Conservation (phyloP, 2,113 vertebrate species). For the Tauraco erythrolophus region DNA sequence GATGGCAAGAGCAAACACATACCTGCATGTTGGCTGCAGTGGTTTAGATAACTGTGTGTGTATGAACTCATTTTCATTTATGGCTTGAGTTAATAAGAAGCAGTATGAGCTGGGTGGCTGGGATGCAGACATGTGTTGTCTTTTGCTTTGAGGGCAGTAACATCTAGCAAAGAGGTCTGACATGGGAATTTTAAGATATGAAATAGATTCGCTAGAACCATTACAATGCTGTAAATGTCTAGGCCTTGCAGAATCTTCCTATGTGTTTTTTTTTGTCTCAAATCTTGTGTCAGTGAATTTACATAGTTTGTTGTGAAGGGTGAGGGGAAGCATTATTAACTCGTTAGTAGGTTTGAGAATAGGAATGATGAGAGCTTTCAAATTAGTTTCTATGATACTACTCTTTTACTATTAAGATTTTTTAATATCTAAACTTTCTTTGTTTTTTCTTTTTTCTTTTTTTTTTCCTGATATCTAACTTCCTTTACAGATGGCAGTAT, state of each 20-base stretch:
- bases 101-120: not conserved
- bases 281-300: not conserved
- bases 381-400: not conserved
- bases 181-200: slow-evolving; percentile 15
- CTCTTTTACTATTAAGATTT: not conserved
- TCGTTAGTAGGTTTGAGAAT: not conserved
- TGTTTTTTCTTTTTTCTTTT: no score
- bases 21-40: not conserved
- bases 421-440: not conserved
- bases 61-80: not conserved
- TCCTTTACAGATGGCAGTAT: not conserved
- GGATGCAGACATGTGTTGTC: not conserved
- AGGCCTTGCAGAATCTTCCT: not conserved
- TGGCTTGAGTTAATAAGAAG: not conserved
- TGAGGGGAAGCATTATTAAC: not conserved
- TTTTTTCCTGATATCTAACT: not conserved
- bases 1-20: not conserved
- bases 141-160: not conserved
- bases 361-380: not conserved
- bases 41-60: not conserved
- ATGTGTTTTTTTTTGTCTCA: not conserved
- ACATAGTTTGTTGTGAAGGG: not conserved
- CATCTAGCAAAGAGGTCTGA: not conserved
- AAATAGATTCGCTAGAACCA: not conserved
- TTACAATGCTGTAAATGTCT: not conserved